Evolutionary conservation across 2,797 vertebrate species (phyloP).

Genomic region (Enteromius unitaeniatus): DNA sequence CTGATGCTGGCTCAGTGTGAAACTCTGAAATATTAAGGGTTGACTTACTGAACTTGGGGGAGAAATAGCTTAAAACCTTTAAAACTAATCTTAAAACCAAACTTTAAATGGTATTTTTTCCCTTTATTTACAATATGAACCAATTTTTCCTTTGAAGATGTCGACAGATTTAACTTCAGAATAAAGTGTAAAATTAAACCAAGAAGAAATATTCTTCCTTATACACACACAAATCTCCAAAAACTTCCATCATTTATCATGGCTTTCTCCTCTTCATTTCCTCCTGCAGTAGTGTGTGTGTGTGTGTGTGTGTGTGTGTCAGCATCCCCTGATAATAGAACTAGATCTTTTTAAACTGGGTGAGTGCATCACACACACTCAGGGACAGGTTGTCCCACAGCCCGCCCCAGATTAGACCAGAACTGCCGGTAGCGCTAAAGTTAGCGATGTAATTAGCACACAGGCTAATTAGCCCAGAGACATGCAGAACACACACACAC

Average conservation of each 20-base stretch:
- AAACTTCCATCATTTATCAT: not conserved
- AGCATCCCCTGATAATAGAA: constrained; percentile 52
- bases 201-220: not conserved
- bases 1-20: constrained; percentile 2
- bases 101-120: not conserved
- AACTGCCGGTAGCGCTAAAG: constrained; percentile 76
- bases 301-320: constrained; percentile 12
- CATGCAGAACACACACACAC: constrained; percentile 67
- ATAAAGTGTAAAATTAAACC: not conserved
- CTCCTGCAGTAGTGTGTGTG: not conserved
- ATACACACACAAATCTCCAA: not conserved
- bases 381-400: constrained; percentile 49
- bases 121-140: not conserved
- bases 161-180: not conserved
- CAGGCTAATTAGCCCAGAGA: constrained; percentile 79
- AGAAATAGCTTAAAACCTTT: no score
- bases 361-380: constrained; percentile 45
- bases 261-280: not conserved
- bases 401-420: constrained; percentile 20
- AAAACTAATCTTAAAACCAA: not conserved
- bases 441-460: constrained; percentile 83
- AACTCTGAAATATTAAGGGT: not conserved
- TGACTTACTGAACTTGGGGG: not conserved
- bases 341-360: constrained; percentile 62
- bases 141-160: not conserved